Conservation (phyloP, 2,113 vertebrate species). For the Brachypteracias leptosomus region DNA sequence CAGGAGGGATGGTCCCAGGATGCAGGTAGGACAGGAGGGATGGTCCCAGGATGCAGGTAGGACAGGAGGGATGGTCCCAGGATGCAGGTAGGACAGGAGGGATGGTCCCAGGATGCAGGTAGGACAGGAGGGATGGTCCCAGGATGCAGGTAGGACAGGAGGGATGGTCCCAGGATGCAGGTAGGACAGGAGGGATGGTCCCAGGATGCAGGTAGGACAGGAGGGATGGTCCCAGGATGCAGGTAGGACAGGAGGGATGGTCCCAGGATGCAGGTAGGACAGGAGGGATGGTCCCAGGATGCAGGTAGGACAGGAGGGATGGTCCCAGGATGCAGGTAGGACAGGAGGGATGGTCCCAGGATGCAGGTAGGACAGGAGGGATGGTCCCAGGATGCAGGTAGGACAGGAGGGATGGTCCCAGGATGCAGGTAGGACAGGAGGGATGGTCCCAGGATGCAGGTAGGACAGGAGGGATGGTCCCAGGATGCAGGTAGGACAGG, state of each 20-base stretch:
- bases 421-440: neutral
- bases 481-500: neutral
- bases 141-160: neutral
- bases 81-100: neutral
- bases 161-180: neutral
- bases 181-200: neutral
- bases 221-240: neutral
- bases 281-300: neutral
- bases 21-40: accelerated
- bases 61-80: accelerated
- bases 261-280: neutral
- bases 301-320: accelerated
- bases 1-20: accelerated
- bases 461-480: neutral
- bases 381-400: neutral
- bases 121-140: neutral
- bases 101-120: neutral
- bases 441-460: neutral
- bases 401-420: accelerated
- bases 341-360: accelerated
- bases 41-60: neutral
- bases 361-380: accelerated
- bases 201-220: neutral
- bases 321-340: neutral
- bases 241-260: neutral